These are phyloP conservation scores for Gadopsis marmoratus DNA, from an alignment of 2,797 vertebrate species.

Conservation along the genomic window DNA sequence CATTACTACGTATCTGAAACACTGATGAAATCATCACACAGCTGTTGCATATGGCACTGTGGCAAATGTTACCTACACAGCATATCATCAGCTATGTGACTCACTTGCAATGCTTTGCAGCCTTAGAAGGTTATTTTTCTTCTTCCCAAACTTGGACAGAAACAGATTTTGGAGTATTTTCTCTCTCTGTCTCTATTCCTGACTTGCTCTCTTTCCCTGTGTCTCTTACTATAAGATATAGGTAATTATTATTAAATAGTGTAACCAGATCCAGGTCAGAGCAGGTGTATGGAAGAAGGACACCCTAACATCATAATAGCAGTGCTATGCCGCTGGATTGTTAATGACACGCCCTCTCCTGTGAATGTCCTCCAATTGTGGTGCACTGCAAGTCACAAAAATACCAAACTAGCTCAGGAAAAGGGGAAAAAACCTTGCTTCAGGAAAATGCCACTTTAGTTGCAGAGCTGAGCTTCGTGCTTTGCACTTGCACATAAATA, in stretches of 20 bases:
- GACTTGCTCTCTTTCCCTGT: not conserved
- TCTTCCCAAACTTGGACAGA: not conserved
- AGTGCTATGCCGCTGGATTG: not conserved
- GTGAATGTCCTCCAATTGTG: not conserved
- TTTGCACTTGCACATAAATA: not conserved
- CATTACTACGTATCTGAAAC: constrained; percentile 13
- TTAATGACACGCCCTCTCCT: not conserved
- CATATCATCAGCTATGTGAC: not conserved
- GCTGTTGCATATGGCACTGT: constrained; percentile 9
- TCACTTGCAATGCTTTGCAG: not conserved
- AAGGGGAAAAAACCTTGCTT: not conserved
- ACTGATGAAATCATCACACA: constrained; percentile 33
- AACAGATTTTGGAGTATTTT: not conserved
- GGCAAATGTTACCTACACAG: constrained; percentile 12
- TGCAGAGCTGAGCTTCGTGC: not conserved
- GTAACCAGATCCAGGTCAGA: not conserved
- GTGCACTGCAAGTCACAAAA: not conserved
- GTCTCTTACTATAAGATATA: not conserved
- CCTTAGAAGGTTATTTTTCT: not conserved
- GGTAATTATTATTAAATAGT: not conserved
- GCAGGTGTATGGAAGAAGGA: not conserved
- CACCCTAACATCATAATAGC: not conserved
- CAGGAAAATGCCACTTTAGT: not conserved
- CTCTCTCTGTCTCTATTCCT: not conserved
- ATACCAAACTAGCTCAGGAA: not conserved